Conservation (phyloP, 2,113 vertebrate genomes). For the Gymnarchus niloticus region DNA sequence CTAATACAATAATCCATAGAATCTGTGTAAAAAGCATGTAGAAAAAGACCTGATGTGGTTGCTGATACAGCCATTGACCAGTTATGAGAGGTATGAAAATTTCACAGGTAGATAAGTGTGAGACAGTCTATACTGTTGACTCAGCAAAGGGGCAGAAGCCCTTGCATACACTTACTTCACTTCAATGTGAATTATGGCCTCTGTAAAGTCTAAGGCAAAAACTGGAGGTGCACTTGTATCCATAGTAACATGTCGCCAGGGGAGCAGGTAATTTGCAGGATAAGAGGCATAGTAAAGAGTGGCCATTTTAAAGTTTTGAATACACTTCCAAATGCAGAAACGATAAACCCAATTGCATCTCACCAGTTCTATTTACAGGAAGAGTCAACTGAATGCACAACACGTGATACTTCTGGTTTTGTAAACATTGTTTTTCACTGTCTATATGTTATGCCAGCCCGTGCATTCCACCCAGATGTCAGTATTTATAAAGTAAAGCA, state of each 20-base stretch:
- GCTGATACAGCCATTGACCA: slow-evolving; percentile 99
- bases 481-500: slow-evolving; percentile 53
- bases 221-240: slow-evolving; percentile 91
- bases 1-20: slow-evolving; percentile 98
- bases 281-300: slow-evolving; percentile 47
- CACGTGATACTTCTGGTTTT: slow-evolving; percentile 49
- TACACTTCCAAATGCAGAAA: slow-evolving; percentile 35
- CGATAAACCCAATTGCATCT: slow-evolving; percentile 44
- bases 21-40: slow-evolving; percentile 99
- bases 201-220: slow-evolving; percentile 98
- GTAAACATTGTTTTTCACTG: slow-evolving; percentile 60
- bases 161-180: slow-evolving; percentile 97
- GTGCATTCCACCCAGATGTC: slow-evolving; percentile 46
- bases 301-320: slow-evolving; percentile 42
- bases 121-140: slow-evolving; percentile 90
- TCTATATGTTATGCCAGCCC: slow-evolving; percentile 48
- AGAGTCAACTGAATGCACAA: slow-evolving; percentile 50
- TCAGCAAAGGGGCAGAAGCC: slow-evolving; percentile 76
- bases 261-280: slow-evolving; percentile 41
- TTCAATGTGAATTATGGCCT: slow-evolving; percentile 98
- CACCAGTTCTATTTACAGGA: slow-evolving; percentile 52
- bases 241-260: slow-evolving; percentile 66
- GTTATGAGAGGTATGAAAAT: slow-evolving; percentile 99
- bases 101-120: slow-evolving; percentile 99
- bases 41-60: slow-evolving; percentile 99